Percentiles rank a stretch among this genome's conserved stretches.
These are phyloP conservation scores for Baccha elongata DNA, from an alignment of 2,888 invertebrate species.

Conservation along the genomic window DNA sequence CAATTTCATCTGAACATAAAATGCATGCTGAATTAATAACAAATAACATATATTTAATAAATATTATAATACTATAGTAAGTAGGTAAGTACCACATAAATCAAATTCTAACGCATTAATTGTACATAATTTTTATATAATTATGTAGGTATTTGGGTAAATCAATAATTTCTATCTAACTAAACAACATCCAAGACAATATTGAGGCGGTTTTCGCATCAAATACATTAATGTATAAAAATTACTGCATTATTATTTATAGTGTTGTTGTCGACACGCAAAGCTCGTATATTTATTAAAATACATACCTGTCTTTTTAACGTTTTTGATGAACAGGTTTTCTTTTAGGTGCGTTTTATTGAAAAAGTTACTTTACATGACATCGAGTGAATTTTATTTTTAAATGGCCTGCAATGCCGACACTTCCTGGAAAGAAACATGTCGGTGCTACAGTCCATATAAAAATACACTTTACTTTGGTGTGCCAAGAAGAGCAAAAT, in stretches of 20 bases:
- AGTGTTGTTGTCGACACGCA: conserved; percentile 26
- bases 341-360: no score
- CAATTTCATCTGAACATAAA: conserved; percentile 6
- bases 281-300: conserved; percentile 30
- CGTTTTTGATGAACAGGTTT: no score
- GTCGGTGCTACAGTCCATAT: no score
- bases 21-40: conserved; percentile 17
- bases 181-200: conserved; percentile 27
- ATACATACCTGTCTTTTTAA: no score
- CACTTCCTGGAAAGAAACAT: no score
- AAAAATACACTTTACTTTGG: no score
- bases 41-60: conserved; percentile 1
- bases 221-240: conserved; percentile 51
- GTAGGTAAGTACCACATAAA: not conserved
- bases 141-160: no score
- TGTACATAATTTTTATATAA: conserved; percentile 29
- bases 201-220: conserved; percentile 34
- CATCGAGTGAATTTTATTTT: no score
- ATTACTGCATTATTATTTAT: conserved; percentile 26
- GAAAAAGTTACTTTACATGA: no score
- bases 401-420: no score
- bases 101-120: conserved; percentile 26
- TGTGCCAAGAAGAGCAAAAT: no score
- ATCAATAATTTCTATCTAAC: conserved; percentile 17
- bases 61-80: conserved; percentile 20